Evolutionary conservation across 2,113 vertebrate genomes (phyloP), one percentile per base, ranked within the genome.

Genomic region (Ameiurus melas): DNA sequence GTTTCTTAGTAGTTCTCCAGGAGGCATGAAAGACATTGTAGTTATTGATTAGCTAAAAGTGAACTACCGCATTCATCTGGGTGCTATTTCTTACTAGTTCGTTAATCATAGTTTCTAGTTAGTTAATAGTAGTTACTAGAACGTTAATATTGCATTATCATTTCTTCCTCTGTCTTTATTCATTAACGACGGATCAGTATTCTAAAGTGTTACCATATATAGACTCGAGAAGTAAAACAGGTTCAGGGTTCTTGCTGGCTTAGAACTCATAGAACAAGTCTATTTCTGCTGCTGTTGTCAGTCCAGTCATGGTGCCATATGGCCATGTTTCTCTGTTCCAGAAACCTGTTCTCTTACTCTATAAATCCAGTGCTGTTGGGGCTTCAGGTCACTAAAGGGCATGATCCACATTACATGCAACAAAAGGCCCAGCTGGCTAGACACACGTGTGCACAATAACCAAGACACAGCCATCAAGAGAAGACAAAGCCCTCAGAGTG

Each of bases 371-470:
- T 30, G 47, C 43, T 68, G 62, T 55, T 81, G 47, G 53, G 57
- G 75, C 82, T 77, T 55, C 4, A 79, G 85, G 90, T 90, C 85
- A 89, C 43, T 82, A 25, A 36, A 73, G 88, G 90, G 85, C 90
- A 90, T 78, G 86, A 55, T 10, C 68, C 84, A 47, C 39, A 89
- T 90, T 83, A 57, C 25, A 60, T 33, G 43, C 16, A 86, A 91
- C 90, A 91, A 91, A 91, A 83, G 88, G 70, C 62, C n/a, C 71
- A 85, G 86, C 83, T 91, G 83, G 57, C 78, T 68, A 89, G 77
- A 79, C 70, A 71, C 80, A 86, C 30, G 55, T 79, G 71, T 71
- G 30, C 80, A 82, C 20, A 73, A 39, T 87, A 27, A 6, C 62
- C 20, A 55, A 64, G n/a, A 81, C 68, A 87, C 87, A 64, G 57